Percentiles rank a stretch among this genome's conserved stretches.
phyloP scores from a whole-genome alignment of 2,797 vertebrate species.

The Triplophysa yarkandensis region DNA sequence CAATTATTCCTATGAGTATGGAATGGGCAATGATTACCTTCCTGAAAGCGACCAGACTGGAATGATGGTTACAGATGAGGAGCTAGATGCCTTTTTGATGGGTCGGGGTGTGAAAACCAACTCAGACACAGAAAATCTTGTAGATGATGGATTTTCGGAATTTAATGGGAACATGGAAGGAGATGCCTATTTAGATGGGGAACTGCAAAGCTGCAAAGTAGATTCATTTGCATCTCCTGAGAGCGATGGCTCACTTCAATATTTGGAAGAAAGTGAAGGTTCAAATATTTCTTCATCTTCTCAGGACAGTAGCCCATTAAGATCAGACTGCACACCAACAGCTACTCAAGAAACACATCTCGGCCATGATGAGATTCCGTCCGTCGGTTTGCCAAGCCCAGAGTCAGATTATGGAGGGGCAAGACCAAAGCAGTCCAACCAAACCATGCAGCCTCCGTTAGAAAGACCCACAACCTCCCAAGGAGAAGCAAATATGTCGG shows the following conservation, averaged over 20 bases:
- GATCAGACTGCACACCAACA: conserved; percentile 41
- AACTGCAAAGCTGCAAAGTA: conserved; percentile 57
- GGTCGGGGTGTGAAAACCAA: conserved; percentile 70
- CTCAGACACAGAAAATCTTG: conserved; percentile 57
- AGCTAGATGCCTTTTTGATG: conserved; percentile 90
- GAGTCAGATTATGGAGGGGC: conserved; percentile 77
- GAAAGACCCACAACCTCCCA: conserved; percentile 51
- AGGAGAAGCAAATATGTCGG: conserved; percentile 28
- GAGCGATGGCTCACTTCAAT: conserved; percentile 63
- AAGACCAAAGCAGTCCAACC: conserved; percentile 83
- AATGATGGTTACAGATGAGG: conserved; percentile 86
- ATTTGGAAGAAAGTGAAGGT: conserved; percentile 57
- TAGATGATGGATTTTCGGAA: conserved; percentile 60
- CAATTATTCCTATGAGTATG: conserved; percentile 62
- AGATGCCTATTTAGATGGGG: conserved; percentile 53
- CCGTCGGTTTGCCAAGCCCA: conserved; percentile 60
- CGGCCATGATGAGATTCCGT: conserved; percentile 59
- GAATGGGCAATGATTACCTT: conserved; percentile 64
- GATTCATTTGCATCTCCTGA: conserved; percentile 66
- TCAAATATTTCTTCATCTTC: conserved; percentile 53
- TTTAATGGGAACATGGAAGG: conserved; percentile 51
- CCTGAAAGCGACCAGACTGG: conserved; percentile 80
- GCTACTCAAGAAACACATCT: conserved; percentile 45
- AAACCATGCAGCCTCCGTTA: conserved; percentile 66
- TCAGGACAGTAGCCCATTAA: conserved; percentile 57